phyloP scores from a whole-genome alignment of 1,140 invertebrate genomes.

The Drosophila nannoptera region DNA sequence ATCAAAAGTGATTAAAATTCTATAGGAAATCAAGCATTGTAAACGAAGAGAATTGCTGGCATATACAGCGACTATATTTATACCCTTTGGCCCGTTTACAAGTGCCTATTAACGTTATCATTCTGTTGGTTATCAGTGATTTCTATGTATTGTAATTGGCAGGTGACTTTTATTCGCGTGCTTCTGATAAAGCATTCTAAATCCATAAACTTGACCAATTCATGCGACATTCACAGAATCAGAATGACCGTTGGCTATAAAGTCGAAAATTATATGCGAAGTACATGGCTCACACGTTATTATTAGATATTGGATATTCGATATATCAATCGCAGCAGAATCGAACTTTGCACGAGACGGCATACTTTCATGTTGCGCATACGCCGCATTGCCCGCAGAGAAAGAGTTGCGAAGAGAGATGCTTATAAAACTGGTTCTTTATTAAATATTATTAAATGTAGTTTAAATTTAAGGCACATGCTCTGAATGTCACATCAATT shows the following conservation, averaged over 20 bases:
- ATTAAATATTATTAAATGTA: slow-evolving; percentile 30
- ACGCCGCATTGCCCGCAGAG: slow-evolving; percentile 12
- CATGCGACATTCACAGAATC: slow-evolving; percentile 41
- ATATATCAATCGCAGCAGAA: not conserved
- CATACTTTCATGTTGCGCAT: slow-evolving; percentile 45
- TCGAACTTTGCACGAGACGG: slow-evolving; percentile 44
- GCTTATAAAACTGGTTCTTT: slow-evolving; percentile 51
- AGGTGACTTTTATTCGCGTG: slow-evolving; percentile 2
- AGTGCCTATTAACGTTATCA: slow-evolving; percentile 42
- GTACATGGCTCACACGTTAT: slow-evolving; percentile 47
- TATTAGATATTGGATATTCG: slow-evolving; percentile 39
- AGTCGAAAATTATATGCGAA: slow-evolving; percentile 4
- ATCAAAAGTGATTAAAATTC: slow-evolving; percentile 9
- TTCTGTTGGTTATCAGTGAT: slow-evolving; percentile 35
- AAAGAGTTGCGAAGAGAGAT: slow-evolving; percentile 1
- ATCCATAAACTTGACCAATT: slow-evolving; percentile 25
- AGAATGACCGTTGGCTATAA: slow-evolving; percentile 46
- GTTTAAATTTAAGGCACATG: slow-evolving; percentile 45
- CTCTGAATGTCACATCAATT: slow-evolving; percentile 59
- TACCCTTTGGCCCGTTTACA: slow-evolving; percentile 23
- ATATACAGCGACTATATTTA: not conserved
- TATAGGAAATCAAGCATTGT: slow-evolving; percentile 19
- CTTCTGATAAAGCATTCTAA: slow-evolving; percentile 4
- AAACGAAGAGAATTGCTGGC: slow-evolving; percentile 23
- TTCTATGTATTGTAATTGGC: slow-evolving; percentile 17